Conservation (phyloP, 2,113 vertebrate genomes). For the Jacana jacana region DNA sequence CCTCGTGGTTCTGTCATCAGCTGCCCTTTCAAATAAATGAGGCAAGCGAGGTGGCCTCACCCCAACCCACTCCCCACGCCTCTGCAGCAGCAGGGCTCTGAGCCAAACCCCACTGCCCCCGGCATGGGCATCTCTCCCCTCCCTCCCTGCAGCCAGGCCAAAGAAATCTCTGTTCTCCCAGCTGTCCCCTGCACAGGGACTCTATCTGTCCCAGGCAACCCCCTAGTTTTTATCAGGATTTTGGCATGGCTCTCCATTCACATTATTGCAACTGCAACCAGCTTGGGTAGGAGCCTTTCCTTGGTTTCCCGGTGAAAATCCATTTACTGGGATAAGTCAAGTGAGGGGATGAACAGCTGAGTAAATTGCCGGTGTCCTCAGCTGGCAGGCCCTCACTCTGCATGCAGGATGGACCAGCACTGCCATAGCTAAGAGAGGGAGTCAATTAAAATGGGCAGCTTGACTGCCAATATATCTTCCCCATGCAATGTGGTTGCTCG, state of each 20-base stretch:
- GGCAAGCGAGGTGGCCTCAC: background rate
- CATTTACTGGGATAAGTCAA: background rate
- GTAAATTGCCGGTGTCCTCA: background rate
- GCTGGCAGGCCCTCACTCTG: background rate
- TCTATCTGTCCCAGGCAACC: background rate
- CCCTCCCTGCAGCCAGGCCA: background rate
- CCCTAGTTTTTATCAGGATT: fast-evolving
- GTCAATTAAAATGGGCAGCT: background rate
- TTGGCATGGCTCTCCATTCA: background rate
- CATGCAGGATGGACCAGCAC: background rate
- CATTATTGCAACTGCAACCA: background rate
- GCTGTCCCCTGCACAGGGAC: background rate
- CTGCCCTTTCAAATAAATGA: background rate
- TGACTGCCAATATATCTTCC: background rate
- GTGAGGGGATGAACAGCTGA: background rate
- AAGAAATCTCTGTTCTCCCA: background rate
- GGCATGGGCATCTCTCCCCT: background rate
- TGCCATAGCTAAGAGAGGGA: background rate
- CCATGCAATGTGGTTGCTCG: background rate
- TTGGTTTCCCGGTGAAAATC: background rate
- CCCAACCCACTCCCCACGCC: background rate
- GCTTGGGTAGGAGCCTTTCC: background rate
- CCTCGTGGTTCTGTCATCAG: background rate
- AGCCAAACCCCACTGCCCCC: background rate
- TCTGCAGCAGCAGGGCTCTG: background rate